Evolutionary conservation across 2,113 vertebrate species (phyloP).

Genomic region (Diglossa brunneiventris): DNA sequence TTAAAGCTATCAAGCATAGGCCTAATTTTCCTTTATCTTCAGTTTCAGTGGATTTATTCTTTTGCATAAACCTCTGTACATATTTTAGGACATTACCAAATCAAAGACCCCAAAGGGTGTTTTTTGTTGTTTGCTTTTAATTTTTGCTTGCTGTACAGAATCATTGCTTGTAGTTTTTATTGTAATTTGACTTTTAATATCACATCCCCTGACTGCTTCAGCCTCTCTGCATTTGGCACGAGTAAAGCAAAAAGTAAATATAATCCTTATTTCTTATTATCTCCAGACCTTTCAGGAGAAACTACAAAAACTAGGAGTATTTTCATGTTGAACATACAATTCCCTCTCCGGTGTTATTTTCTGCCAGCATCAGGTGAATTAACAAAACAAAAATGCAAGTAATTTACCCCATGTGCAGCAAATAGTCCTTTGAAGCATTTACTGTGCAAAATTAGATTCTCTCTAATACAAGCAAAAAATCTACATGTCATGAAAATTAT

Average conservation of each 20-base stretch:
- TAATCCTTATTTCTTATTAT: conserved; percentile 53
- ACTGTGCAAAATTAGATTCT: conserved; percentile 47
- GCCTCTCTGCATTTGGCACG: not conserved
- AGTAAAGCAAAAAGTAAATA: conserved; percentile 42
- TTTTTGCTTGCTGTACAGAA: conserved; percentile 40
- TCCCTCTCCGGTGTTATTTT: conserved; percentile 1
- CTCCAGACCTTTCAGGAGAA: conserved; percentile 11
- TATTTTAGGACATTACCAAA: not conserved
- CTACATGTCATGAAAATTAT: not conserved
- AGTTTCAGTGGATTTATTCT: not conserved
- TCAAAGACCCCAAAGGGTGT: not conserved
- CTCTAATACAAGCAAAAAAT: conserved; percentile 13
- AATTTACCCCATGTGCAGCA: conserved; percentile 26
- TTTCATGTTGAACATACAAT: not conserved
- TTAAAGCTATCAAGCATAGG: not conserved
- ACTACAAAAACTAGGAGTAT: conserved; percentile 7
- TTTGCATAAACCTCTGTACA: not conserved
- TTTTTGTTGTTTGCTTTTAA: conserved; percentile 56
- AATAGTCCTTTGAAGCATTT: conserved; percentile 22
- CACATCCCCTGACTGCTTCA: not conserved
- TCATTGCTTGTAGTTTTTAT: not conserved
- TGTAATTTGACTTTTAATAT: conserved; percentile 51
- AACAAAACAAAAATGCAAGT: conserved; percentile 28
- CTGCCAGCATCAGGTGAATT: conserved; percentile 42
- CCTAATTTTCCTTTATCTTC: not conserved